Base-by-base conservation (phyloP, 2,113 vertebrate genomes). In the Cairina moschata region DNA sequence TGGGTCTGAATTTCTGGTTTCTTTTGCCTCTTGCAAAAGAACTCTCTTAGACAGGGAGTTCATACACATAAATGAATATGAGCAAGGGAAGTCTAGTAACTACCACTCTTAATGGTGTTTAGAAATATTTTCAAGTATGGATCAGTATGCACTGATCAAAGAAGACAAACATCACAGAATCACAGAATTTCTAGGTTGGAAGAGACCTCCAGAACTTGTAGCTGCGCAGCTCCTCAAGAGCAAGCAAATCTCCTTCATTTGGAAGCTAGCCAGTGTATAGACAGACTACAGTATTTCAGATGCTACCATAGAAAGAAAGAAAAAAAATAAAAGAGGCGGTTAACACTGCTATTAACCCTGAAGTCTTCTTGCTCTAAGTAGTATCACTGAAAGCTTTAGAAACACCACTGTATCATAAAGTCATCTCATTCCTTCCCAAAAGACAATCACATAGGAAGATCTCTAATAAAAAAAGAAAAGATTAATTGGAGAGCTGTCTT, bases 401-500 rank as follows among this genome's bases (percentile, higher is more conserved):
- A 91, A 66, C 78, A 4, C 14, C 65, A 71, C n/a, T 32, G 26
- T n/a, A 71, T 74, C 46, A 80, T 36, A 93, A 90, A 92, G 62
- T 13, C 32, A 21, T 79, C 91, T 95, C 66, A 84, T 95, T 95
- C 74, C 48, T 95, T 50, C 83, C 66, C 77, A 93, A 93, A 95
- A 94, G 88, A 87, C 86, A 94, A 97, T 91, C 90, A 54, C 52
- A 84, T 91, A 97, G 95, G 68, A 79, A 71, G 83, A 96, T 95
- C 80, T 90, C 88, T 96, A 96, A 96, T 95, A 93, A 52, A 95
- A 96, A 93, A 96, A 88, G 94, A 97, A 97, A 95, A 96, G 97
- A 98, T 97, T 97, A 98, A 97, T 97, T 98, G 94, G 84, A 93
- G 93, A 96, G 75, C 71, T 93, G 95, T 86, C 92, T 90, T 94